phyloP scores from a whole-genome alignment of 2,888 invertebrate species.

The Phengaris alcon region DNA sequence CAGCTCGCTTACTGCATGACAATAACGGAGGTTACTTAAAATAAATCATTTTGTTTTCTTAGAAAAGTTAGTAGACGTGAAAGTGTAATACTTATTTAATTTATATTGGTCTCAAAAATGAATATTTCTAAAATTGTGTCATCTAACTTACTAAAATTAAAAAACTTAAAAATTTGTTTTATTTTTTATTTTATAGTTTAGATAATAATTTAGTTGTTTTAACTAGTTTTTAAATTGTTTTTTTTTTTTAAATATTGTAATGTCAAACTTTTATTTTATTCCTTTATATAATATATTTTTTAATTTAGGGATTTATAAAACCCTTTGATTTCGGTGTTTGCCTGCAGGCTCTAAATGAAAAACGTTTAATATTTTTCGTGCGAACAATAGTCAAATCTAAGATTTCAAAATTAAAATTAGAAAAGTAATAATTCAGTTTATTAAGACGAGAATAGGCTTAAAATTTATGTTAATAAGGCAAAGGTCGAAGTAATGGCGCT shows the following conservation, averaged over 20 bases:
- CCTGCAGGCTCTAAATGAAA: neutral
- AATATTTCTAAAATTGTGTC: too few species aligned
- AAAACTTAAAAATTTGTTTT: neutral
- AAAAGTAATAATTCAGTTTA: conserved; percentile 12
- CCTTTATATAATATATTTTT: neutral
- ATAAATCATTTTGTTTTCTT: too few species aligned
- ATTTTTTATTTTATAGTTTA: too few species aligned
- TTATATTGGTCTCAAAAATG: too few species aligned
- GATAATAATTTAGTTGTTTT: too few species aligned
- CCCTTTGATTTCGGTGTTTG: neutral
- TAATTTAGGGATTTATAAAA: neutral
- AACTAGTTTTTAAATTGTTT: too few species aligned
- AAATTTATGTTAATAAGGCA: conserved; percentile 34
- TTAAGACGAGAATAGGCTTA: conserved; percentile 17
- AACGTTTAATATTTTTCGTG: neutral
- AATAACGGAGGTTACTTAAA: too few species aligned
- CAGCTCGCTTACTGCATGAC: too few species aligned
- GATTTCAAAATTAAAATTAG: neutral
- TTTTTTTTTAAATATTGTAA: too few species aligned
- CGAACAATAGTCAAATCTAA: neutral
- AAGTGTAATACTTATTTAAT: too few species aligned
- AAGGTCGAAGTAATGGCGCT: conserved; percentile 38
- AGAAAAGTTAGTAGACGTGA: too few species aligned
- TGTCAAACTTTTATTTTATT: too few species aligned
- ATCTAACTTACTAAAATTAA: neutral